These are phyloP conservation scores for Steatocranus sp. DNA, from an alignment of 2,797 vertebrate species.

Conservation along the genomic window DNA sequence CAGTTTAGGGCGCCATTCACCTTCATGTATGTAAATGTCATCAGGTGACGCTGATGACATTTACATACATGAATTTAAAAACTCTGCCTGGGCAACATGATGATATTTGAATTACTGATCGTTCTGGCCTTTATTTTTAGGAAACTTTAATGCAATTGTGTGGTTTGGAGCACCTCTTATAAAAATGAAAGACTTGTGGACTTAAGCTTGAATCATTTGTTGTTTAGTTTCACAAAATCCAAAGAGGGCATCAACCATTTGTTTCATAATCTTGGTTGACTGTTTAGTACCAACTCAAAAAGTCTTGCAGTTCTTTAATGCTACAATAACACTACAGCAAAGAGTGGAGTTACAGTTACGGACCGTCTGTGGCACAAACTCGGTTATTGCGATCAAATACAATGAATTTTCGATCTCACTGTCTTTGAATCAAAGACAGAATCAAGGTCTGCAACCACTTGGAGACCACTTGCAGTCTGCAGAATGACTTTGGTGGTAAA, in stretches of 20 bases:
- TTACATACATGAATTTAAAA: neutral
- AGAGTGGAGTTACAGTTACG: neutral
- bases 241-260: neutral
- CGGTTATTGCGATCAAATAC: neutral
- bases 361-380: neutral
- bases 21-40: neutral
- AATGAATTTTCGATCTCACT: neutral
- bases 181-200: neutral
- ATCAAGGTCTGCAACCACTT: neutral
- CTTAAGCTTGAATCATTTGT: neutral
- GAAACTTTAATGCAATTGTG: neutral
- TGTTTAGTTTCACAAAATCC: neutral
- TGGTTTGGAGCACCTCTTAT: neutral
- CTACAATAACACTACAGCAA: neutral
- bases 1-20: neutral
- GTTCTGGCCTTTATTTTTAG: neutral
- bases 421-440: neutral
- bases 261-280: neutral
- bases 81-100: neutral
- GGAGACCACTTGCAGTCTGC: neutral
- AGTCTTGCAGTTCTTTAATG: neutral
- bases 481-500: neutral
- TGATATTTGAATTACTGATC: neutral
- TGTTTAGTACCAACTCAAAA: neutral
- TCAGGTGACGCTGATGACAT: neutral